These are phyloP conservation scores for Rhopalosiphum padi DNA, from an alignment of 1,140 invertebrate species.

Conservation along the genomic window DNA sequence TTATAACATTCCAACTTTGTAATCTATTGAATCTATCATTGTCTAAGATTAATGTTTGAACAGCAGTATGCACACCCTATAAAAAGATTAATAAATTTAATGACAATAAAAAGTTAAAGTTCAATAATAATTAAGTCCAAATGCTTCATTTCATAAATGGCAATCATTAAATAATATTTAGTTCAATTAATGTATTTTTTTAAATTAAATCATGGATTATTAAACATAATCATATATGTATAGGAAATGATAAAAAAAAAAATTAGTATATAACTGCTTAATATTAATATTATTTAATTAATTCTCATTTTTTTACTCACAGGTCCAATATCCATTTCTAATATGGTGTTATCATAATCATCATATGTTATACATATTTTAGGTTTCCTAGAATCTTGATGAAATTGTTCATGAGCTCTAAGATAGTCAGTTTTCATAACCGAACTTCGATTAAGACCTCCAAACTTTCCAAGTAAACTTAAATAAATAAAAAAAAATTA, in stretches of 20 bases:
- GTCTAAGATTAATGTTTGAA: background rate
- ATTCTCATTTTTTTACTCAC: background rate
- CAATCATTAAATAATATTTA: background rate
- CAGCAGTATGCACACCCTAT: conserved; percentile 37
- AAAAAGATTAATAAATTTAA: background rate
- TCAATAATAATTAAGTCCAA: background rate
- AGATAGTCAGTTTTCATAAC: background rate
- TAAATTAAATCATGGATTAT: background rate
- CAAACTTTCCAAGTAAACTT: conserved; percentile 46
- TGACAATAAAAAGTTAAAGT: too few species aligned
- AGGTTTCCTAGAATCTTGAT: background rate
- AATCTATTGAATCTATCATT: conserved; percentile 15
- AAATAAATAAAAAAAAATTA: background rate
- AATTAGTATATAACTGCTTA: background rate
- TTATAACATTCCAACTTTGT: conserved; percentile 50
- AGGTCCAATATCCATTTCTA: background rate
- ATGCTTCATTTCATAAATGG: background rate
- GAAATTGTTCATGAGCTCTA: background rate
- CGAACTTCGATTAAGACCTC: conserved; percentile 33
- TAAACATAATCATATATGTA: background rate
- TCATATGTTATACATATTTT: background rate
- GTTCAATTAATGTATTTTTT: background rate
- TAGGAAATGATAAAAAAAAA: background rate
- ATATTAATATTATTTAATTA: background rate
- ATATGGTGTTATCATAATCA: background rate